These are phyloP conservation scores for Microcebus griseorufus DNA, from an alignment of 2,113 vertebrate species.

Conservation along the genomic window DNA sequence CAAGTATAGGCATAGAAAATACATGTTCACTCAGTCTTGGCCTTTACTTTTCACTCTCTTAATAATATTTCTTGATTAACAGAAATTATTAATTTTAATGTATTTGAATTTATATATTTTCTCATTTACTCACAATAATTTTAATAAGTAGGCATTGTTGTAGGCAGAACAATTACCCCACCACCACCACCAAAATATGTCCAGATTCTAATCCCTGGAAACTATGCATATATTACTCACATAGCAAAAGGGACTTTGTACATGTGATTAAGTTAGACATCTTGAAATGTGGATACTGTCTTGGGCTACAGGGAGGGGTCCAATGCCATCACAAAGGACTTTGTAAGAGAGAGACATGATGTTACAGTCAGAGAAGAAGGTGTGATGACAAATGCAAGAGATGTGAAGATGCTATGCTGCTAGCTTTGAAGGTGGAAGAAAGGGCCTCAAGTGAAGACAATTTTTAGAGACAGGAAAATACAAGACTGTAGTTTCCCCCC, in stretches of 20 bases:
- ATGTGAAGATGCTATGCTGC: too few relatives aligned
- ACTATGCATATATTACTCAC: too few relatives aligned
- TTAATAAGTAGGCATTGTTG: neutral
- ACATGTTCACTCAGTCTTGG: neutral
- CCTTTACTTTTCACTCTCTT: neutral
- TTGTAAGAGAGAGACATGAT: neutral
- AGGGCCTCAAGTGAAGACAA: neutral
- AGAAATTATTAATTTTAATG: neutral
- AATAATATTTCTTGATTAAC: neutral
- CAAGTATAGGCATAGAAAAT: neutral
- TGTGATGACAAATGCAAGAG: neutral
- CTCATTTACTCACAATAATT: neutral
- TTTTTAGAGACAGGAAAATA: neutral
- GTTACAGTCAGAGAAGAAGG: neutral
- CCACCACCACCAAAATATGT: neutral
- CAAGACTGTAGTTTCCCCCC: neutral
- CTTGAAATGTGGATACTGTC: neutral
- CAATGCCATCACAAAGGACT: neutral
- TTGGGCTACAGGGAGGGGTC: neutral
- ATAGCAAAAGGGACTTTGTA: neutral
- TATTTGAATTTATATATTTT: neutral
- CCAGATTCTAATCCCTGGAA: neutral
- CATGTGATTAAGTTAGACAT: neutral
- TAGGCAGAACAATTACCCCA: neutral
- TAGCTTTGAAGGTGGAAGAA: too few relatives aligned